Evolutionary conservation across 2,113 vertebrate genomes (phyloP), one percentile per base, ranked within the genome.

Genomic region (Butorides virescens): DNA sequence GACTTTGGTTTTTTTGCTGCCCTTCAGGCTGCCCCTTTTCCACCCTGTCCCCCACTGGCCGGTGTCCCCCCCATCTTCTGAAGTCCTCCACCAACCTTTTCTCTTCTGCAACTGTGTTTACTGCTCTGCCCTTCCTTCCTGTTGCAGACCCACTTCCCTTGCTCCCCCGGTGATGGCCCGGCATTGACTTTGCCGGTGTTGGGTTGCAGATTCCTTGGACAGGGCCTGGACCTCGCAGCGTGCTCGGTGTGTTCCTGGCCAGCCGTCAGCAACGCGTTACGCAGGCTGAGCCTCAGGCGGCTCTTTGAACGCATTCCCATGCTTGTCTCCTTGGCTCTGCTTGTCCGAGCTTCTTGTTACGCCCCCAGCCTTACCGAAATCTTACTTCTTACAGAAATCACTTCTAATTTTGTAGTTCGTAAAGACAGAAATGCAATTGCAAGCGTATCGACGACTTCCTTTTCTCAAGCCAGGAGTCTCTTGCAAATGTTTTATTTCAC

Each of bases 121-220:
- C 26, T 59, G 44, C 91, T 80, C 37, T 86, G 42, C 59, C 58
- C 78, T 92, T 84, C 81, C 88, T 93, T 94, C 91, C 91, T 85
- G 56, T 18, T 71, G 52, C 80, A 80, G 61, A 47, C n/a, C 44
- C 44, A 11, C 53, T 92, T 27, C 67, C 55, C 49, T 56, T 93
- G 44, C 79, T 84, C 72, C 68, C 46, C 59, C 1, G 1, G 30
- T n/a, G 63, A 49, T 72, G 70, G 82, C 70, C 66, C 91, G 74
- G 44, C 44, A 79, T 50, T 0, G 0, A 39, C 55, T 55, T 36
- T 76, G 74, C 61, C 0, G 1, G 95, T 79, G 66, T 70, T 88
- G n/a, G 49, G 66, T 96, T 95, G 84, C 90, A 90, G 77, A 91
- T 95, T 85, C 66, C 87, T 90, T 25, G 61, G 86, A 65, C 32